Conservation (phyloP, 2,888 invertebrate genomes). For the Acrobasis consociella region DNA sequence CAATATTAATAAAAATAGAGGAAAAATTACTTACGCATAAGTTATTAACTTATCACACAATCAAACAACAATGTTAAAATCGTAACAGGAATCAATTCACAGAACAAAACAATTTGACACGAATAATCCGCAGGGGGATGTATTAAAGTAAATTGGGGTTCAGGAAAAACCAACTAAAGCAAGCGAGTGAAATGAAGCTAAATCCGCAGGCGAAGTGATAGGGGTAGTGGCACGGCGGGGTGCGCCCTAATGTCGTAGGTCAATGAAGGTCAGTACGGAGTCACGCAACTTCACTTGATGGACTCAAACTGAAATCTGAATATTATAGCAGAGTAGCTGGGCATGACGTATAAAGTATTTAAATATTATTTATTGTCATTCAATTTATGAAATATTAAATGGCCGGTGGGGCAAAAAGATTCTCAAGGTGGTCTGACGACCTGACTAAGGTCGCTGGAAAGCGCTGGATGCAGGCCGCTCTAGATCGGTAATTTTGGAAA, state of each 20-base stretch:
- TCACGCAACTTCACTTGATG: constrained; percentile 56
- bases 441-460: too few relatives aligned
- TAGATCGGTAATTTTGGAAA: too few relatives aligned
- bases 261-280: constrained; percentile 56
- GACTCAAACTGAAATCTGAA: constrained; percentile 22
- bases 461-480: too few relatives aligned
- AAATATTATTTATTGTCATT: too few relatives aligned
- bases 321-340: not conserved
- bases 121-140: constrained; percentile 15
- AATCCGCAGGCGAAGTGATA: constrained; percentile 47
- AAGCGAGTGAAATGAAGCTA: constrained; percentile 39
- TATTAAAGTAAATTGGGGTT: constrained; percentile 21
- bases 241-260: constrained; percentile 58
- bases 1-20: not conserved
- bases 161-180: constrained; percentile 25
- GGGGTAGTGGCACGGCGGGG: constrained; percentile 43
- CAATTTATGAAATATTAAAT: too few relatives aligned
- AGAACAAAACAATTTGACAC: constrained; percentile 16
- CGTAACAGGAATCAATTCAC: constrained; percentile 21
- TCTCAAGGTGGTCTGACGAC: too few relatives aligned
- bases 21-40: not conserved
- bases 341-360: not conserved
- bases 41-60: not conserved
- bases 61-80: not conserved
- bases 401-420: too few relatives aligned